A percentile compares a stretch with the other conserved stretches of the same genome.
Conservation (phyloP, 2,113 vertebrate species). For the Maccullochella peelii region DNA sequence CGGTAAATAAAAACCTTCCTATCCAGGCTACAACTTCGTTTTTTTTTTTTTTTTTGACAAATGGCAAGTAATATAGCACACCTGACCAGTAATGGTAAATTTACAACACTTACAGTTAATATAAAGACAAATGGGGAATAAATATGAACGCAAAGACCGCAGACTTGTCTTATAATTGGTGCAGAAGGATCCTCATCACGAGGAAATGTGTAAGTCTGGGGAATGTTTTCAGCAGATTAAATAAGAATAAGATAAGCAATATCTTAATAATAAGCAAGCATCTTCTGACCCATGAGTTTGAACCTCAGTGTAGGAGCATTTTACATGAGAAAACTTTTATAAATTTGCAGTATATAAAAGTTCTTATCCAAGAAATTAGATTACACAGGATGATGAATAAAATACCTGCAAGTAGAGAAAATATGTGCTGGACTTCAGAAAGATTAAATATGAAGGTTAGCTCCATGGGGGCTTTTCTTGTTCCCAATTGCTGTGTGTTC, state of each 20-base stretch:
- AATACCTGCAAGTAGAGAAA: conserved; percentile 6
- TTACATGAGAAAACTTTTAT: not conserved
- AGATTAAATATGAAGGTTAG: conserved; percentile 18
- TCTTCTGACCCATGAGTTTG: not conserved
- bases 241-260: conserved; percentile 21
- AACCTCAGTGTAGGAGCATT: not conserved
- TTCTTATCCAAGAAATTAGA: not conserved
- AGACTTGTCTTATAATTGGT: not conserved
- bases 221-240: not conserved
- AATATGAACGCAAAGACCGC: not conserved
- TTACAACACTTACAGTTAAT: not conserved
- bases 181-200: not conserved
- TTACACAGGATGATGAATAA: not conserved
- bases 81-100: not conserved
- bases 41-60: too few species aligned
- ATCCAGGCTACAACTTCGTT: not conserved
- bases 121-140: not conserved
- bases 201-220: not conserved
- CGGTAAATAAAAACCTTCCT: not conserved
- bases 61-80: not conserved
- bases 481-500: conserved; percentile 26
- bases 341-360: not conserved
- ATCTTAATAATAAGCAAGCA: too few species aligned
- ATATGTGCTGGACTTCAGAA: not conserved
- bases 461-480: conserved; percentile 18